Evolutionary conservation across 2,888 invertebrate species (phyloP), one percentile per base, ranked within the genome.

Genomic region (Glaucopsyche alexis): DNA sequence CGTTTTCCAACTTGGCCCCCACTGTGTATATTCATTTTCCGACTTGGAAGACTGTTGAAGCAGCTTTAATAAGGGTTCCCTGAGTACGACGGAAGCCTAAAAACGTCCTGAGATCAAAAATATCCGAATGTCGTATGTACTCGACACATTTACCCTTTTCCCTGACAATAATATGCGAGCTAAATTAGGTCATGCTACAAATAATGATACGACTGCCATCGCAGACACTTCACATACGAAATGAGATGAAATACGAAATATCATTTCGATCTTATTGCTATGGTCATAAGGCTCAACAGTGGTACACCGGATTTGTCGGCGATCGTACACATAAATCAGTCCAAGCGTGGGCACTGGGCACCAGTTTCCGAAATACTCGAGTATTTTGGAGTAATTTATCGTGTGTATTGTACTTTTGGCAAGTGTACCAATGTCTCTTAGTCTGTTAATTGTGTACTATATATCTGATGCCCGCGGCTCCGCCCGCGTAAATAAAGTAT

Each of bases 361-460:
- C 29, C 2, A 29, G 29, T 16, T 52, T 52, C 52, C 52, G n/a
- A 50, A 50, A 50, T 50, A 50, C n/a, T 50, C 14, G 50, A 52
- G 52, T 52, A 52, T 52, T 16, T 52, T 16, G 16, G 52, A n/a
- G 52, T 52, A 52, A 52, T 52, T 52, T 52, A 52, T 52, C 16
- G 52, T 52, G 50, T 52, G 52, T 8, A 16, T 3, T 16, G 52
- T 29, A 29, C 29, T 29, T 29, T 16, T 52, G 52, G 52, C 52
- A 52, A 52, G 16, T 29, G 29, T 52, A 52, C 16, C n/a, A 7
- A 16, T 52, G 16, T 16, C 52, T n/a, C 52, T 16, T n/a, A n/a
- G n/a, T n/a, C n/a, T 6, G 50, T 52, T 52, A 52, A 52, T n/a
- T 50, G n/a, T 50, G 29, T 29, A n/a, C n/a, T n/a, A n/a, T n/a